Evolutionary conservation across 2,113 vertebrate species (phyloP).

Genomic region (Sebastes schlegelii): DNA sequence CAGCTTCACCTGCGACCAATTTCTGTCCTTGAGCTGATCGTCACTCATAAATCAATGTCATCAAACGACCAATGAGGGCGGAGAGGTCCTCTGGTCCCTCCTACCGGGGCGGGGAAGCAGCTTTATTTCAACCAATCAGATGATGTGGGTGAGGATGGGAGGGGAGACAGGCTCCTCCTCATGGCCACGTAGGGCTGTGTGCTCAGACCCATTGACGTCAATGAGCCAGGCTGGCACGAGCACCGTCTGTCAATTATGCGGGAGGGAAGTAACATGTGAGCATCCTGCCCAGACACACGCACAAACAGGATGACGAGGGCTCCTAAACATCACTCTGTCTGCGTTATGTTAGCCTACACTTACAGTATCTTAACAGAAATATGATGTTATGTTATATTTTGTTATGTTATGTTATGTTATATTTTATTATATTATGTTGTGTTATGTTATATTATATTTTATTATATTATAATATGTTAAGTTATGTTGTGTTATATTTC

Average conservation of each 20-base stretch:
- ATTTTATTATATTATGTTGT: too few species aligned
- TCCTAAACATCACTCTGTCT: neutral
- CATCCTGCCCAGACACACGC: slow-evolving; percentile 19
- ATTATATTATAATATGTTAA: too few species aligned
- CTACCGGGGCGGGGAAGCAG: neutral
- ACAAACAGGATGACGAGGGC: slow-evolving; percentile 59
- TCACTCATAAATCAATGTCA: slow-evolving; percentile 19
- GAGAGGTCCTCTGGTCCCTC: neutral
- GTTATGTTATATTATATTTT: too few species aligned
- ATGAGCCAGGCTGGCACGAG: slow-evolving; percentile 44
- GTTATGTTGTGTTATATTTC: neutral
- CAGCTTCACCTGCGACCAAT: slow-evolving; percentile 10
- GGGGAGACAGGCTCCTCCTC: neutral
- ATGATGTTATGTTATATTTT: too few species aligned
- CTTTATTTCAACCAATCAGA: slow-evolving; percentile 41
- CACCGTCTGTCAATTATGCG: slow-evolving; percentile 23
- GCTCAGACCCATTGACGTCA: slow-evolving; percentile 79
- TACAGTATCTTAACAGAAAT: too few species aligned
- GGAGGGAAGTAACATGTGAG: slow-evolving; percentile 42
- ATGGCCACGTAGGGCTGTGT: slow-evolving; percentile 56
- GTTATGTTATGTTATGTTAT: too few species aligned
- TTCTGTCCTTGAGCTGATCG: slow-evolving; percentile 22
- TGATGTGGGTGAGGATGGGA: neutral
- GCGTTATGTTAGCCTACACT: neutral
- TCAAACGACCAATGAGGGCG: slow-evolving; percentile 10